Conservation (phyloP, 1,140 invertebrate species). For the Aphis craccivora region DNA sequence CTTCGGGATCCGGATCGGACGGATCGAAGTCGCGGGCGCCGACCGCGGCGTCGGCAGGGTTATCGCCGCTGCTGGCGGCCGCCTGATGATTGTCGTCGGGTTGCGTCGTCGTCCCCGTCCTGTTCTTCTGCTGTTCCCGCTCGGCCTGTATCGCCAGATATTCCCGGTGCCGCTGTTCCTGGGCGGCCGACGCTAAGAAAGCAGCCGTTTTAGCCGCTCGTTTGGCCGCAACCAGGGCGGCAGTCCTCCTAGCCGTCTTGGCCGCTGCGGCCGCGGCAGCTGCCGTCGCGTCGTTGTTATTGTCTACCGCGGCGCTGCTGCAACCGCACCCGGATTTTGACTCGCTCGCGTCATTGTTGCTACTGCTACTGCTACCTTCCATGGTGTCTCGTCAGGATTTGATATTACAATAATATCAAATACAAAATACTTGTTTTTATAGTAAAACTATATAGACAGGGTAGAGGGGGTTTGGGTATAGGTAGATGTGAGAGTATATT, state of each 20-base stretch:
- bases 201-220: not conserved
- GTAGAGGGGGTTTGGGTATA: not conserved
- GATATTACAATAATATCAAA: not conserved
- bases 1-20: not conserved
- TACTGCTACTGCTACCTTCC: slow-evolving; percentile 49
- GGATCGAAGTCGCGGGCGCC: not conserved
- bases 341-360: slow-evolving; percentile 19
- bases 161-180: not conserved
- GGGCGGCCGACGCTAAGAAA: not conserved
- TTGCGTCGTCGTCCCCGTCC: not conserved
- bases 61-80: not conserved
- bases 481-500: not conserved
- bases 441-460: not conserved
- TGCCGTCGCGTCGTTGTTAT: slow-evolving; percentile 3
- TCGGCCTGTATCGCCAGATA: not conserved
- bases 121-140: not conserved
- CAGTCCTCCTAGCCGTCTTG: not conserved
- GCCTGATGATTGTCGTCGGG: too few species aligned
- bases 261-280: not conserved
- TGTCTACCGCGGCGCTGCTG: not conserved
- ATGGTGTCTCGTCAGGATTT: not conserved
- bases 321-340: slow-evolving; percentile 55
- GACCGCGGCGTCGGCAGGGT: not conserved
- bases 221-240: not conserved
- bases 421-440: not conserved